Evolutionary conservation across 2,888 invertebrate species (phyloP).

Genomic region (Eubasilissa splendida): DNA sequence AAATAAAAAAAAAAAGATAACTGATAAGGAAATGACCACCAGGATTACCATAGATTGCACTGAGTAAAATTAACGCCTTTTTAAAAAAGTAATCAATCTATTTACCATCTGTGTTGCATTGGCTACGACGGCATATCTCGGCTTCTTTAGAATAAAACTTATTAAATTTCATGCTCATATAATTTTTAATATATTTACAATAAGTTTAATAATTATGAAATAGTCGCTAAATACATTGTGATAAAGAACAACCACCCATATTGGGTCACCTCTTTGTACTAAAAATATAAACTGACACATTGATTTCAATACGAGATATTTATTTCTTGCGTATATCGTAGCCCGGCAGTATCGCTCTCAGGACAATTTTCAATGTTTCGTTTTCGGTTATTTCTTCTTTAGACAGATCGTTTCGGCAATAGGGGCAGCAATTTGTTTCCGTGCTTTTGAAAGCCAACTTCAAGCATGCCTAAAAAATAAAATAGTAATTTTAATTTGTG

Average conservation of each 20-base stretch:
- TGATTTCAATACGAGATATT: not conserved
- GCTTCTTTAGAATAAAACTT: too few species aligned
- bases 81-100: too few species aligned
- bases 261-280: too few species aligned
- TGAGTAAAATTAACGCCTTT: too few species aligned
- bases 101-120: too few species aligned
- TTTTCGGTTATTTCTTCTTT: slow-evolving; percentile 74
- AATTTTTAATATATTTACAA: not conserved
- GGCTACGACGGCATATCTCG: too few species aligned
- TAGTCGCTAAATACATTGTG: not conserved
- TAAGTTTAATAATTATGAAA: not conserved
- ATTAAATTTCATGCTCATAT: not conserved
- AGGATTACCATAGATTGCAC: too few species aligned
- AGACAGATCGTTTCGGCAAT: slow-evolving; percentile 77
- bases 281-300: too few species aligned
- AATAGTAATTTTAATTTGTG: not conserved
- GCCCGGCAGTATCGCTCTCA: slow-evolving; percentile 78
- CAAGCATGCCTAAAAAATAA: slow-evolving; percentile 73
- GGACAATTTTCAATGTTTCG: slow-evolving; percentile 70
- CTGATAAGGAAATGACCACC: too few species aligned
- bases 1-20: too few species aligned
- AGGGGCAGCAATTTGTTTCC: slow-evolving; percentile 77
- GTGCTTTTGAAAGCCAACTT: slow-evolving; percentile 77
- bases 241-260: too few species aligned
- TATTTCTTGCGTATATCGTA: slow-evolving; percentile 69